These are phyloP conservation scores for Cydia strobilella DNA, from an alignment of 1,140 invertebrate genomes.

Conservation along the genomic window DNA sequence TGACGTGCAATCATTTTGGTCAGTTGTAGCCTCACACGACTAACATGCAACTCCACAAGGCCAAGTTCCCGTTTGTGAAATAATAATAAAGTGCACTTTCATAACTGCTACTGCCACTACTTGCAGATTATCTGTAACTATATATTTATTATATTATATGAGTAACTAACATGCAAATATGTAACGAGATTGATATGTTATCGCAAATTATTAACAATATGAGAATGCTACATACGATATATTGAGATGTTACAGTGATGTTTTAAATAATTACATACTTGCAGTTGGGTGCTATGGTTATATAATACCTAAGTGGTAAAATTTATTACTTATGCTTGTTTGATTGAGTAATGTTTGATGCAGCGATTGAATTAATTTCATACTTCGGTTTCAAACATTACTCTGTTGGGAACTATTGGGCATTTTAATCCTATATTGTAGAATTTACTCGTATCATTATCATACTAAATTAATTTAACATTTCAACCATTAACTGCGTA, in stretches of 20 bases:
- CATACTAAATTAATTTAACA: constrained; percentile 80
- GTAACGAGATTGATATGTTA: constrained; percentile 71
- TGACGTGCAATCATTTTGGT: constrained; percentile 75
- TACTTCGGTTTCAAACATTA: constrained; percentile 57
- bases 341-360: constrained; percentile 64
- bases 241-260: constrained; percentile 61
- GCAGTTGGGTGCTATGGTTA: constrained; percentile 79
- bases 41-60: constrained; percentile 80
- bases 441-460: constrained; percentile 69
- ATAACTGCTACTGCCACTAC: constrained; percentile 76
- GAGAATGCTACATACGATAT: constrained; percentile 71
- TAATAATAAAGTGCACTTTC: constrained; percentile 75
- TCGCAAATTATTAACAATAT: constrained; percentile 74
- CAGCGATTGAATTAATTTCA: constrained; percentile 40
- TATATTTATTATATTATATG: constrained; percentile 78
- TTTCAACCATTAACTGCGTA: constrained; percentile 78
- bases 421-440: constrained; percentile 79
- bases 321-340: constrained; percentile 73
- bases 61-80: constrained; percentile 77
- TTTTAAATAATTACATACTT: constrained; percentile 78
- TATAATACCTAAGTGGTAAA: constrained; percentile 78
- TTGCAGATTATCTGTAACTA: constrained; percentile 77
- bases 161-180: constrained; percentile 81
- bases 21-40: constrained; percentile 76
- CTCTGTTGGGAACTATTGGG: constrained; percentile 79